Conservation (phyloP, 2,113 vertebrate species). For the Pontoporia blainvillei region DNA sequence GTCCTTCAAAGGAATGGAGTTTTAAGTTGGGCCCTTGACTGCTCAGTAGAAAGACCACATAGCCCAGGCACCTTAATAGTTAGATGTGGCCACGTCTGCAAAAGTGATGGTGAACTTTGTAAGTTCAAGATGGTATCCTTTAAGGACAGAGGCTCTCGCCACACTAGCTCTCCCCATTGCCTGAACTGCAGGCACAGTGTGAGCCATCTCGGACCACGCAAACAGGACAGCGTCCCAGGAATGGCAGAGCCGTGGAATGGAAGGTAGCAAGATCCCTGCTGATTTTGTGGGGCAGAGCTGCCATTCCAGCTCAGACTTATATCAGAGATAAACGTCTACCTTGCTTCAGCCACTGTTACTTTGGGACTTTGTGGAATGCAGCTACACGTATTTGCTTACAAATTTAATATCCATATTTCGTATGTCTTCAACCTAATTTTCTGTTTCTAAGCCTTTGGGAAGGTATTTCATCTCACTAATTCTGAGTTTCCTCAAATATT, state of each 20-base stretch:
- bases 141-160: background rate
- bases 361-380: background rate
- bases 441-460: background rate
- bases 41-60: background rate
- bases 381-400: background rate
- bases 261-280: background rate
- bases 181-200: background rate
- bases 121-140: background rate
- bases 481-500: constrained; percentile 10
- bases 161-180: background rate
- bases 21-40: background rate
- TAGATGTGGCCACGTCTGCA: background rate
- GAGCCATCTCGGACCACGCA: background rate
- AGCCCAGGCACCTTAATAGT: background rate
- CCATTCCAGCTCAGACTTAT: background rate
- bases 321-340: background rate
- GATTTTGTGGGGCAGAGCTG: background rate
- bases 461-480: background rate
- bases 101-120: background rate
- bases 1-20: background rate
- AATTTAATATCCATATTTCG: background rate
- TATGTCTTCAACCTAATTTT: background rate
- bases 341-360: background rate
- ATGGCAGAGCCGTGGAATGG: background rate
- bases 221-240: background rate